These are phyloP conservation scores for Malurus leucopterus DNA, from an alignment of 2,797 vertebrate species.

Conservation along the genomic window DNA sequence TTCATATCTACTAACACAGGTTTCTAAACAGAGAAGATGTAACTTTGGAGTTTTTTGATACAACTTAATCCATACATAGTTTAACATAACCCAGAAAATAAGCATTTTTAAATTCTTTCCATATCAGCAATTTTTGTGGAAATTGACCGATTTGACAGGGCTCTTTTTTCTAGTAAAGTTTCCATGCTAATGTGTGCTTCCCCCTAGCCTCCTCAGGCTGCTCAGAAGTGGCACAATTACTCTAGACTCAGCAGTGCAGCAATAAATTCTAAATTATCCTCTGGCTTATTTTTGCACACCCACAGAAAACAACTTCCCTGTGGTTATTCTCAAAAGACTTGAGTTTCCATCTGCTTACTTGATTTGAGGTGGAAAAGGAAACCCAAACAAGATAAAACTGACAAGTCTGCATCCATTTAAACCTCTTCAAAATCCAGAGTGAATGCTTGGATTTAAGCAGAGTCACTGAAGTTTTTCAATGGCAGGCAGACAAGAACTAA, in stretches of 20 bases:
- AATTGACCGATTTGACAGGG: not conserved
- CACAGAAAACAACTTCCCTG: not conserved
- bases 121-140: not conserved
- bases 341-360: slow-evolving; percentile 36
- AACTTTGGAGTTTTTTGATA: not conserved
- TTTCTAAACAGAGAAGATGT: slow-evolving; percentile 11
- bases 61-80: not conserved
- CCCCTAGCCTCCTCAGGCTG: not conserved
- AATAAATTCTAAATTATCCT: slow-evolving; percentile 39
- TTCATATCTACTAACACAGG: not conserved
- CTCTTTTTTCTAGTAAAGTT: not conserved
- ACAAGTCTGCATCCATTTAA: not conserved
- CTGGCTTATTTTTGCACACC: slow-evolving; percentile 28
- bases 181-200: not conserved
- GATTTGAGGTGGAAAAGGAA: slow-evolving; percentile 15
- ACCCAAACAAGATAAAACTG: not conserved
- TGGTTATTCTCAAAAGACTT: not conserved
- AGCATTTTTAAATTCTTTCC: not conserved
- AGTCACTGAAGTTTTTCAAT: not conserved
- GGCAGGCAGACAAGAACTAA: not conserved
- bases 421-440: slow-evolving; percentile 4
- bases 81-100: not conserved
- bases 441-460: not conserved
- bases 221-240: slow-evolving; percentile 9
- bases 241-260: slow-evolving; percentile 25